These are phyloP conservation scores for Actenoides lindsayi DNA, from an alignment of 2,113 vertebrate genomes.

Conservation along the genomic window DNA sequence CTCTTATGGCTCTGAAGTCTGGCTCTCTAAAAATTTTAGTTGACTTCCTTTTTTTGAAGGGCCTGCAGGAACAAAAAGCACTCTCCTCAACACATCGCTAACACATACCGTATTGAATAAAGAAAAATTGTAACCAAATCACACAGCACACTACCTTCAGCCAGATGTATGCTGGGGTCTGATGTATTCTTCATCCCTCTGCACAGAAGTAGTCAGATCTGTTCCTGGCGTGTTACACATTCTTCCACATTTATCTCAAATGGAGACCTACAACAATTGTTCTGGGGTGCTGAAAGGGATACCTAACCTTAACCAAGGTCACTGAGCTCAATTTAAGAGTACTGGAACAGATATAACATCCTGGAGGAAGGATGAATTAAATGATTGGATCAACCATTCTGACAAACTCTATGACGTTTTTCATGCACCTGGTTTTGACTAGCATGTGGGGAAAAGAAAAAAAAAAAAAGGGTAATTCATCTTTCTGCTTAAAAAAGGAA, in stretches of 20 bases:
- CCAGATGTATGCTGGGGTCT: not conserved
- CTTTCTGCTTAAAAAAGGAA: not conserved
- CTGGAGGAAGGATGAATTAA: not conserved
- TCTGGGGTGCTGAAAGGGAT: not conserved
- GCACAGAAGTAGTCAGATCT: not conserved
- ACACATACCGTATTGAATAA: not conserved
- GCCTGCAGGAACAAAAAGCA: not conserved
- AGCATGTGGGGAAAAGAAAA: not conserved
- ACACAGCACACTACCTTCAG: not conserved
- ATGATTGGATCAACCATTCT: not conserved
- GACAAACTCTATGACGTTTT: not conserved
- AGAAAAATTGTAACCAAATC: not conserved
- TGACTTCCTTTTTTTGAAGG: not conserved
- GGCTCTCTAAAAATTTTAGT: not conserved
- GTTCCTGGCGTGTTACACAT: not conserved
- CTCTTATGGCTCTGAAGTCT: not conserved
- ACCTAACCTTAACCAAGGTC: slow-evolving; percentile 5
- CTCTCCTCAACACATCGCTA: not conserved
- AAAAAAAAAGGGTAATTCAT: not conserved
- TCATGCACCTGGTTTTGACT: not conserved
- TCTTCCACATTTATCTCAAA: not conserved
- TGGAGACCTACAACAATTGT: not conserved
- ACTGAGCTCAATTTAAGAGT: not conserved
- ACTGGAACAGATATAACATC: not conserved
- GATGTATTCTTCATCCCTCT: not conserved